Conservation (phyloP, 1,140 invertebrate species). For the Mamestra configurata region DNA sequence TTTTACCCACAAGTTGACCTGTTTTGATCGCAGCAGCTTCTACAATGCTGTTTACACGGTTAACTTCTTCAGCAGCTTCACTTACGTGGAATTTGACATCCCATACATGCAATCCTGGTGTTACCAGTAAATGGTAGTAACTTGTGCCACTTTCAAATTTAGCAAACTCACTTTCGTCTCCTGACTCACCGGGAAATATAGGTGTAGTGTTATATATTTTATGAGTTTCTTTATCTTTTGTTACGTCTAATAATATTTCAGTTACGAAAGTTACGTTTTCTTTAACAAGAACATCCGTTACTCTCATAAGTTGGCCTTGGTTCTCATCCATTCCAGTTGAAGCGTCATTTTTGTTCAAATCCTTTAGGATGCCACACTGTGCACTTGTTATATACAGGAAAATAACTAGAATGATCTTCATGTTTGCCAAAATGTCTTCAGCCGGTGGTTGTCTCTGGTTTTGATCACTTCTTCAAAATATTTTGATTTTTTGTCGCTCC, state of each 20-base stretch:
- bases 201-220: not conserved
- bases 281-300: not conserved
- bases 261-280: not conserved
- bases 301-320: not conserved
- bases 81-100: not conserved
- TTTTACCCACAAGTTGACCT: not conserved
- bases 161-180: too few species aligned
- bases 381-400: constrained; percentile 3
- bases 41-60: not conserved
- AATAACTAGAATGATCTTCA: not conserved
- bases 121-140: not conserved
- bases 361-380: not conserved
- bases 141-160: too few species aligned
- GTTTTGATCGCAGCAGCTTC: not conserved
- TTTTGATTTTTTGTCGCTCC: too few species aligned
- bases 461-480: not conserved
- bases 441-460: not conserved
- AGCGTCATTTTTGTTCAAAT: not conserved
- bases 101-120: too few species aligned
- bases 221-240: not conserved
- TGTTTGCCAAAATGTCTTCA: not conserved
- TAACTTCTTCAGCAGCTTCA: not conserved
- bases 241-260: not conserved
- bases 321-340: not conserved
- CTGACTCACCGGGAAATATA: too few species aligned